Evolutionary conservation across 2,113 vertebrate genomes (phyloP), one percentile per base, ranked within the genome.

Genomic region (Tachysurus fulvidraco): DNA sequence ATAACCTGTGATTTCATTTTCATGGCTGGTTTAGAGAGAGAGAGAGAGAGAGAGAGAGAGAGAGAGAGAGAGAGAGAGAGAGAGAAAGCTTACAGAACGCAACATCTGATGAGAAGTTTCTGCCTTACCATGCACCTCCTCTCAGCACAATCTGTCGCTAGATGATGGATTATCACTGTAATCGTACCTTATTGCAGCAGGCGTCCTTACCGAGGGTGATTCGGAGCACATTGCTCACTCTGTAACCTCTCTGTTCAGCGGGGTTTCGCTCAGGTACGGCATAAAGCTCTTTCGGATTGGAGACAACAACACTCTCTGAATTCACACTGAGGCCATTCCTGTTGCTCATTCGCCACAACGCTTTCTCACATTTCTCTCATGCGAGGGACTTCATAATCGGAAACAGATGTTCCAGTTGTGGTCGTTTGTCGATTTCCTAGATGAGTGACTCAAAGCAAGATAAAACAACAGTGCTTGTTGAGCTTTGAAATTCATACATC

Each of bases 151-250:
- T 16, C 46, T 25, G 19, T 88, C 83, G 74, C 71, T 76, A 84
- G 55, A 88, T 87, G 80, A 91, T 89, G 54, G 88, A 87, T 90
- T 76, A 87, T 89, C 59, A 83, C 87, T 82, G 5, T 83, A 30
- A 86, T 88, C 74, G 84, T 82, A 64, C 83, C 28, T 87, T 71
- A 83, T 41, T 81, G n/a, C 79, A 78, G 83, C 84, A 65, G 73
- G 64, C 69, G 74, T 28, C 62, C 36, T 80, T 69, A 87, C 69
- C n/a, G 60, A 50, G 83, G 73, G 52, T 41, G 73, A 78, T 79
- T 84, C 73, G 41, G 85, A 84, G 77, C 41, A 59, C 57, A 74
- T 81, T 84, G 78, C 30, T 57, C 80, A 82, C 62, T 67, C 73
- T 59, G 80, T 64, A 82, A 65, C 65, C 81, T 80, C 21, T 84